A percentile compares a stretch with the other conserved stretches of the same genome.
phyloP scores from a whole-genome alignment of 2,888 invertebrate genomes.

The Cacoxenus indagator region DNA sequence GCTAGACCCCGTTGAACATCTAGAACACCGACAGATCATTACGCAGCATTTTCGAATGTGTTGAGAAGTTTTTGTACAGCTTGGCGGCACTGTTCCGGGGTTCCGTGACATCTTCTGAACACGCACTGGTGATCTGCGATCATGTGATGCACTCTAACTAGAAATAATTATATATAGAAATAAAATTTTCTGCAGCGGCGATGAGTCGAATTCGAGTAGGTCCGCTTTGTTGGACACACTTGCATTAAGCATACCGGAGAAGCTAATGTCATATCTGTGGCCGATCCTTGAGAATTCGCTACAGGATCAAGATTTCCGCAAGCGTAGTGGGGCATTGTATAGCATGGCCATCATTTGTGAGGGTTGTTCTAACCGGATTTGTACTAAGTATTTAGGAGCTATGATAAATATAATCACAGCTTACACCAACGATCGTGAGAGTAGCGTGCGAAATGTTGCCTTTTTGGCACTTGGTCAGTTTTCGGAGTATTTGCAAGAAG shows the following conservation, averaged over 20 bases:
- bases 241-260: slow-evolving; percentile 82
- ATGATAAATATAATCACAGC: slow-evolving; percentile 79
- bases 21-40: too few relatives aligned
- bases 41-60: too few relatives aligned
- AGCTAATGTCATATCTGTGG: slow-evolving; percentile 80
- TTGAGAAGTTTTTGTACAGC: too few relatives aligned
- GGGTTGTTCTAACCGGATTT: slow-evolving; percentile 83
- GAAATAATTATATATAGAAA: too few relatives aligned
- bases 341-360: slow-evolving; percentile 83
- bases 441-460: slow-evolving; percentile 80
- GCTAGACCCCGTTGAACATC: too few relatives aligned
- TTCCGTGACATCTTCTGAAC: too few relatives aligned
- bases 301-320: slow-evolving; percentile 74
- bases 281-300: slow-evolving; percentile 77
- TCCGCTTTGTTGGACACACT: slow-evolving; percentile 81
- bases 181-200: slow-evolving; percentile 74
- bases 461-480: slow-evolving; percentile 86
- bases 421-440: slow-evolving; percentile 77
- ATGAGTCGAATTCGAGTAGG: slow-evolving; percentile 76
- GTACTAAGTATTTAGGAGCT: slow-evolving; percentile 78
- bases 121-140: too few relatives aligned
- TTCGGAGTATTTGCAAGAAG: slow-evolving; percentile 84
- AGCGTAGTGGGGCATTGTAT: slow-evolving; percentile 80
- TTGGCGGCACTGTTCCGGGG: too few relatives aligned
- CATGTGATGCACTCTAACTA: too few relatives aligned